Base-by-base conservation (phyloP, 2,888 invertebrate genomes). In the Patella depressa region DNA sequence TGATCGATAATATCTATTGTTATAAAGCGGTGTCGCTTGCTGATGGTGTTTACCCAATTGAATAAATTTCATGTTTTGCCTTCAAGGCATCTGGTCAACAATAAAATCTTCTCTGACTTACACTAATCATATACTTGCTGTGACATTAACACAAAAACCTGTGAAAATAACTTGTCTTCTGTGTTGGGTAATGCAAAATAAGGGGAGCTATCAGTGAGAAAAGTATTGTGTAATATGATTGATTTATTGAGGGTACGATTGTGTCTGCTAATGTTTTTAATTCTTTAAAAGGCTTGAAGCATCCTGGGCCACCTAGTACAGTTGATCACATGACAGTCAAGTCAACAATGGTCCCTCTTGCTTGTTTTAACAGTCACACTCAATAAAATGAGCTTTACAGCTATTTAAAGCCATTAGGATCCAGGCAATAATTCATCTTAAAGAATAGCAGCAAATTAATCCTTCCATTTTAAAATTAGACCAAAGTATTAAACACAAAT, bases 11-110 rank as follows among this genome's bases (percentile, higher is more conserved):
- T 24, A 65, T 65, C 19, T 65, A 24, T 65, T 65, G 65, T 65
- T 65, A 11, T 11, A 14, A 11, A 65, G 19, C 65, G 19, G 65
- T 65, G 65, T 65, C 65, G 24, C 65, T 65, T 65, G 19, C 65
- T 24, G 24, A 65, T 65, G 19, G 11, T 65, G 65, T 65, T 65
- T 65, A 14, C 65, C 24, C 24, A 24, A 65, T 24, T 65, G 65
- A 65, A 65, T 65, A 65, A 65, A 65, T 65, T 65, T 65, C 24
- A 24, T 65, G 65, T 65, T 65, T 65, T 65, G 65, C 19, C 65
- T 65, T 65, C 17, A 3, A 65, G 65, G 65, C 65, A 65, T 65
- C 11, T 65, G 19, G 24, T 65, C 14, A 24, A 65, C 65, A 65
- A 65, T 65, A 3, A 24, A 19, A 12, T 19, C 65, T 24, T 65